Conservation (phyloP, 2,888 invertebrate genomes). For the Drosophila birchii region DNA sequence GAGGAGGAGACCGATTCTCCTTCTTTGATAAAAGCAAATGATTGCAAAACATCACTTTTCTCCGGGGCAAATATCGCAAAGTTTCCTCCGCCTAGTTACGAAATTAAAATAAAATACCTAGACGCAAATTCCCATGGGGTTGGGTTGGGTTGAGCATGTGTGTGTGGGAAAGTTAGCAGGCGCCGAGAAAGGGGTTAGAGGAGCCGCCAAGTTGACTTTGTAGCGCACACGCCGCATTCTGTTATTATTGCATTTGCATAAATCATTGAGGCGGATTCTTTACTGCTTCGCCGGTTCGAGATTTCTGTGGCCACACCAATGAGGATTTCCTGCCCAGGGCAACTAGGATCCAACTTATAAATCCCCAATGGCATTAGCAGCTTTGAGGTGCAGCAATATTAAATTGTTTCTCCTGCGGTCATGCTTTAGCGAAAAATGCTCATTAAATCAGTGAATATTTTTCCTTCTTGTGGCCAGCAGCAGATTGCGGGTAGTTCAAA, state of each 20-base stretch:
- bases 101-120: conserved; percentile 38
- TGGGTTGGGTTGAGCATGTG: neutral
- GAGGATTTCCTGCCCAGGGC: neutral
- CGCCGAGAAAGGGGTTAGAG: neutral
- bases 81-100: conserved; percentile 13
- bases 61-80: conserved; percentile 26
- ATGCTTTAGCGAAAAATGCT: neutral
- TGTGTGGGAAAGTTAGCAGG: conserved; percentile 3
- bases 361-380: conserved; percentile 1
- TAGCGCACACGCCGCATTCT: conserved; percentile 11
- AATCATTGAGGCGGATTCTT: conserved; percentile 29
- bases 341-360: conserved; percentile 1
- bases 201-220: conserved; percentile 13
- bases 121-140: conserved; percentile 7
- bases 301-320: conserved; percentile 11
- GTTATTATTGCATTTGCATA: conserved; percentile 39
- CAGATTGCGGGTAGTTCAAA: neutral
- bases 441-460: conserved; percentile 2
- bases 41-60: conserved; percentile 40
- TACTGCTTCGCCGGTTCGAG: conserved; percentile 6
- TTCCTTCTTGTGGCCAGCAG: conserved; percentile 8
- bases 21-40: conserved; percentile 33
- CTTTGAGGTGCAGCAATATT: neutral
- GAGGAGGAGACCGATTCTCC: neutral
- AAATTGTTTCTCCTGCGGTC: neutral